Evolutionary conservation across 2,888 invertebrate species (phyloP).

Genomic region (Hetaerina titia): DNA sequence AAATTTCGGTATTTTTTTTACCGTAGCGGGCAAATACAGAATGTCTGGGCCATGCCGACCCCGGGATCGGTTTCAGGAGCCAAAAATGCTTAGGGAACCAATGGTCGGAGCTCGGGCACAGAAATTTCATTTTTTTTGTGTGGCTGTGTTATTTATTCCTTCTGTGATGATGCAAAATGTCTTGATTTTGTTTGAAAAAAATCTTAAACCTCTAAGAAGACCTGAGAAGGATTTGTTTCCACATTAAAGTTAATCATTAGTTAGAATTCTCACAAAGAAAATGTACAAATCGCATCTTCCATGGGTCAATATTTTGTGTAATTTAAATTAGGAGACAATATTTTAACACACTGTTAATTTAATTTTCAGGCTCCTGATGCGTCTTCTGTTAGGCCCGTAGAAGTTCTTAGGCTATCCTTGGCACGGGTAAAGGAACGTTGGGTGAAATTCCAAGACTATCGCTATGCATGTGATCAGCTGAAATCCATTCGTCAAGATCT

Average conservation of each 20-base stretch:
- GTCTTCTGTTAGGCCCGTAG: constrained; percentile 93
- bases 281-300: background rate
- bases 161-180: constrained; percentile 24
- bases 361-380: constrained; percentile 91
- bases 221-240: background rate
- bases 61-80: too few relatives aligned
- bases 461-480: constrained; percentile 98
- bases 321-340: background rate
- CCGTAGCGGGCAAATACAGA: too few relatives aligned
- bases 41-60: too few relatives aligned
- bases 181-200: constrained; percentile 63
- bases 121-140: too few relatives aligned
- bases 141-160: constrained; percentile 29
- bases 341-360: constrained; percentile 50
- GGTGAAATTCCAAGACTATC: constrained; percentile 94
- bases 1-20: too few relatives aligned
- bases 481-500: constrained; percentile 99
- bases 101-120: too few relatives aligned
- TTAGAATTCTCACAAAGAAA: too few relatives aligned
- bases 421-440: constrained; percentile 95
- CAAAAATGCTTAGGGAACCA: too few relatives aligned
- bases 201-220: background rate
- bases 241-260: background rate
- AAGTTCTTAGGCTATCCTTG: constrained; percentile 90
- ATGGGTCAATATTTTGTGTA: background rate